Conservation (phyloP, 2,113 vertebrate species). For the Clarias batrachus region DNA sequence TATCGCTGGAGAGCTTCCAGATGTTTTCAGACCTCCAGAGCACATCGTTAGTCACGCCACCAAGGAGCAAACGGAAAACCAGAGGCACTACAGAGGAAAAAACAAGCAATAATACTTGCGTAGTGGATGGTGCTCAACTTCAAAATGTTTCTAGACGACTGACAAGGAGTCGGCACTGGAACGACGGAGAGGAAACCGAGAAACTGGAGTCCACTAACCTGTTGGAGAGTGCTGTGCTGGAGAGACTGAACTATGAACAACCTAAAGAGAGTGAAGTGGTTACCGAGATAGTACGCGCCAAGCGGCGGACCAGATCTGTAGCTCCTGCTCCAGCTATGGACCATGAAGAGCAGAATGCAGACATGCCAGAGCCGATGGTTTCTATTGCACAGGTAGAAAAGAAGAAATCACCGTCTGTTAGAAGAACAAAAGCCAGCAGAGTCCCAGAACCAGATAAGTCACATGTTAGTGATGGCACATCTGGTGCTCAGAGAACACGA, state of each 20-base stretch:
- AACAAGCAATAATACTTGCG: background rate
- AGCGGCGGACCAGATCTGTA: constrained; percentile 47
- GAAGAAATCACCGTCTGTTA: background rate
- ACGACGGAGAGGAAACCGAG: constrained; percentile 52
- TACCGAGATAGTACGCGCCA: constrained; percentile 56
- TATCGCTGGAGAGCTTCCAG: constrained; percentile 65
- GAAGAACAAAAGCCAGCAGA: constrained; percentile 62
- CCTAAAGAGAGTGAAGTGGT: constrained; percentile 47
- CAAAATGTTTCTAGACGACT: constrained; percentile 46
- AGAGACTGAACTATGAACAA: constrained; percentile 67
- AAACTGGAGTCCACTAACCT: constrained; percentile 60
- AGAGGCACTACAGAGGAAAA: constrained; percentile 51
- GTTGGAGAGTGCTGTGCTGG: constrained; percentile 68
- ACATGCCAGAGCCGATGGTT: background rate
- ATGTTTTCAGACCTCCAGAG: constrained; percentile 52
- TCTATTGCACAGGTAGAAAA: constrained; percentile 15
- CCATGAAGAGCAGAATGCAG: background rate
- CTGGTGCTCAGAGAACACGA: constrained; percentile 77
- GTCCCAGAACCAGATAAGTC: constrained; percentile 51
- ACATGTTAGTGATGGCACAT: constrained; percentile 69
- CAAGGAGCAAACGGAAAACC: constrained; percentile 67
- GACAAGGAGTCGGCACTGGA: constrained; percentile 65
- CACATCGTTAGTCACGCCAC: constrained; percentile 52
- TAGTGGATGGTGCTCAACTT: constrained; percentile 28
- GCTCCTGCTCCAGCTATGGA: background rate